phyloP scores from a whole-genome alignment of 2,113 vertebrate species.

The Protomyctophum bolini region DNA sequence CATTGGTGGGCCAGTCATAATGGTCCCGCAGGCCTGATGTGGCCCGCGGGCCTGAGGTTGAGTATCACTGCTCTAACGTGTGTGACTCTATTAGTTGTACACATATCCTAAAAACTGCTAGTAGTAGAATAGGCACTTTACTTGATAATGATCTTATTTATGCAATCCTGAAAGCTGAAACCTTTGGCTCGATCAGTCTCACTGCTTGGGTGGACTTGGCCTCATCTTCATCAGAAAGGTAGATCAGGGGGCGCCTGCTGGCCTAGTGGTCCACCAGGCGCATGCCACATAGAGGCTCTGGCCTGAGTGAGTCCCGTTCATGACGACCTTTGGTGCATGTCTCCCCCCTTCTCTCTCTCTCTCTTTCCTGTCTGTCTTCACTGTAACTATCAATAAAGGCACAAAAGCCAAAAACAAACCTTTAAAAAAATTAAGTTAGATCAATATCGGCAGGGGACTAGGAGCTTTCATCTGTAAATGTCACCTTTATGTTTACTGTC shows the following conservation, averaged over 20 bases:
- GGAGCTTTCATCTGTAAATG: slow-evolving; percentile 42
- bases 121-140: slow-evolving; percentile 20
- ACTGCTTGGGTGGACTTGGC: slow-evolving; percentile 16
- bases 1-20: no score
- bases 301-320: no score
- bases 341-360: no score
- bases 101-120: slow-evolving; percentile 45
- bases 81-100: slow-evolving; percentile 23
- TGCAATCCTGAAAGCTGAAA: slow-evolving; percentile 56
- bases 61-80: slow-evolving; percentile 22
- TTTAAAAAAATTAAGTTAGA: slow-evolving; percentile 9
- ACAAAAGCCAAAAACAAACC: no score
- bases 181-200: slow-evolving; percentile 16
- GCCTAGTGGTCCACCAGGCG: no score
- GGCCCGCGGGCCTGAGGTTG: no score
- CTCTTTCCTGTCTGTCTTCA: no score
- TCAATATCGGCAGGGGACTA: slow-evolving; percentile 17
- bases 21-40: no score
- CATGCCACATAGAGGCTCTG: no score
- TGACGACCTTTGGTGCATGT: no score
- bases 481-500: slow-evolving; percentile 63
- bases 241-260: no score
- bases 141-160: slow-evolving; percentile 64
- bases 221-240: slow-evolving; percentile 40
- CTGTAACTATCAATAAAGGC: no score